Conservation (phyloP, 2,113 vertebrate genomes). For the Chrysochloris asiatica region DNA sequence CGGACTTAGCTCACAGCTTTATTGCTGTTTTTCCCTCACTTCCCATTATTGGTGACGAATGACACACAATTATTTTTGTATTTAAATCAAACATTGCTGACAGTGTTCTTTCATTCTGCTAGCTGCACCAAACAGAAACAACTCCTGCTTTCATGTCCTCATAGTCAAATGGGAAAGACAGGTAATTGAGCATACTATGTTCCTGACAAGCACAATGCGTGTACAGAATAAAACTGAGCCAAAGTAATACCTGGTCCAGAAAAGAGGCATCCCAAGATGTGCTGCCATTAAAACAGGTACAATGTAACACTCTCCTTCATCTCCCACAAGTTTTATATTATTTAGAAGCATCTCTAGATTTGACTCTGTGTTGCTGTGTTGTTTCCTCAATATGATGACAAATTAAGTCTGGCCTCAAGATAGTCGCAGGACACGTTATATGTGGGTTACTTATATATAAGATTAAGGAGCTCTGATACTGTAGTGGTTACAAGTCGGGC, state of each 20-base stretch:
- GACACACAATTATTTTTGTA: not conserved
- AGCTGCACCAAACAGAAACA: not conserved
- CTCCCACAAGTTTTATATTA: not conserved
- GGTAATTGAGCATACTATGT: constrained; percentile 47
- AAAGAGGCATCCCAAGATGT: not conserved
- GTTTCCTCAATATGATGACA: not conserved
- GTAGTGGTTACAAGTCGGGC: too few species aligned
- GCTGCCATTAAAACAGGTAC: not conserved
- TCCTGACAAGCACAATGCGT: not conserved
- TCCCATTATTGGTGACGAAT: too few species aligned
- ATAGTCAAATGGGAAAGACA: constrained; percentile 30
- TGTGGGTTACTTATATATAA: too few species aligned
- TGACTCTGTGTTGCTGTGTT: not conserved
- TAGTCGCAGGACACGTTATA: not conserved
- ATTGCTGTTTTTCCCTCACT: too few species aligned
- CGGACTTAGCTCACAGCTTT: too few species aligned
- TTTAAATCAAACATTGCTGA: not conserved
- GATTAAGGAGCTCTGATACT: too few species aligned
- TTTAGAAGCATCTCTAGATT: not conserved
- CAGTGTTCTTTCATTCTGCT: not conserved
- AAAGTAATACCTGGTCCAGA: not conserved
- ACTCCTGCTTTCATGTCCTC: not conserved
- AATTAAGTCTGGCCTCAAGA: not conserved
- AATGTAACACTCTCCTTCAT: not conserved
- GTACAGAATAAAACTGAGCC: constrained; percentile 45